Evolutionary conservation across 1,140 invertebrate species (phyloP).

Genomic region (Lasioglossum albipes): DNA sequence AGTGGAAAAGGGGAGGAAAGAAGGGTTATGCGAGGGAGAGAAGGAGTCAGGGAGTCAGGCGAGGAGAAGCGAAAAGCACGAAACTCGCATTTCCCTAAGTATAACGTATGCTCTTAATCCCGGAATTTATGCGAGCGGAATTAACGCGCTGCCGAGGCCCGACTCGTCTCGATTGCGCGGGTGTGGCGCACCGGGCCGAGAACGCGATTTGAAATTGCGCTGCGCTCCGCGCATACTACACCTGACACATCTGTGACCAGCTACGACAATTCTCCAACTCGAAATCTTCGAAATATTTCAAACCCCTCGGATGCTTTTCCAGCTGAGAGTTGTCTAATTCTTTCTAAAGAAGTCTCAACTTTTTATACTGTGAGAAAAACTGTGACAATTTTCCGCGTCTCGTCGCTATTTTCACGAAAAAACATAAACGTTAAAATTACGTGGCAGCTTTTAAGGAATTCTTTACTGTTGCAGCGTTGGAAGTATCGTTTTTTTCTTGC

Average conservation of each 20-base stretch:
- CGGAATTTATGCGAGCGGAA: conserved; percentile 73
- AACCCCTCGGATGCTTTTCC: too few species aligned
- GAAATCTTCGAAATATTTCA: too few species aligned
- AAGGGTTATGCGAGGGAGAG: not conserved
- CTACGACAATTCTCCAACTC: too few species aligned
- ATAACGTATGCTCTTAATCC: conserved; percentile 76
- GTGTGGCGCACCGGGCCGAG: conserved; percentile 11
- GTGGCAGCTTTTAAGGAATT: too few species aligned
- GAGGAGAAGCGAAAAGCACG: conserved; percentile 61
- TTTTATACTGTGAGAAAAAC: too few species aligned
- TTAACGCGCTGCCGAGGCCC: conserved; percentile 63
- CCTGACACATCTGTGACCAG: not conserved
- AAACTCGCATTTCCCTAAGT: conserved; percentile 73
- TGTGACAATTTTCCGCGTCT: too few species aligned
- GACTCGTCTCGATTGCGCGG: conserved; percentile 48
- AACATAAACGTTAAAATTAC: too few species aligned
- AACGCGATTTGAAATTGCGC: conserved; percentile 27
- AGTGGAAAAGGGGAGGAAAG: conserved; percentile 7
- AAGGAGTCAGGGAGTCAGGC: conserved; percentile 3
- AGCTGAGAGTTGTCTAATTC: too few species aligned
- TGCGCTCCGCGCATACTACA: not conserved
- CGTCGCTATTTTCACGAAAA: too few species aligned
- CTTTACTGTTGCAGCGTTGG: too few species aligned
- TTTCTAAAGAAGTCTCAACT: too few species aligned
- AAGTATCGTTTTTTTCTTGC: too few species aligned